Evolutionary conservation across 2,797 vertebrate species (phyloP), one percentile per base, ranked within the genome.

Genomic region (Sebastes steindachneri): DNA sequence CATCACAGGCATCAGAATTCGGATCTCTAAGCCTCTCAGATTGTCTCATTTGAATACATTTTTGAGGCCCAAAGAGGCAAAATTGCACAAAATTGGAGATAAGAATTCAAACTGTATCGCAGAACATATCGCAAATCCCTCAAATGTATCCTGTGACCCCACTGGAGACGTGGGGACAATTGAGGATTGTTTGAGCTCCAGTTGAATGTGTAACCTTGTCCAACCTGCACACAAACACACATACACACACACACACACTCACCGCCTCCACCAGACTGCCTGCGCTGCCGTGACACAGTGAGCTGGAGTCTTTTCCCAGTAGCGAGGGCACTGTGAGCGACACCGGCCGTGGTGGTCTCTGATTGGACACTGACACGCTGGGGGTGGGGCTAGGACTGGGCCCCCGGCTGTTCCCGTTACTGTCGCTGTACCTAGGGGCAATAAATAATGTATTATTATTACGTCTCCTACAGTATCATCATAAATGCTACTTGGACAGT

Each of bases 221-320:
- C 19, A 60, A 41, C 45, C 25, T 58, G 4, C 63, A 17, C 33
- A 28, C 62, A 25, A 12, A 55, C 54, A 14, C 25, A 25, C 53
- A 57, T 3, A 57, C 33, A 57, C 33, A 8, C 53, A 25, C 51
- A 21, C 54, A 59, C 58, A 80, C 15, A 82, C 98, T 95, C 92
- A 99, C 98, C 95, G 98, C 98, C 95, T 99, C 98, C 7, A 99
- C 98, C 89, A 99, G 96, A 90, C 98, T 99, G 94, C 97, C 95
- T 53, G 98, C 98, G 1, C 98, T 99, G 95, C 98, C 97, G 3
- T 98, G 98, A 75, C 95, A 96, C 90, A 97, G 96, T 65, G 96
- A 94, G 84, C 93, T 94, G 70, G 93, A 92, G 83, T 97, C 97
- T 68, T 93, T 96, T 0, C 86, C 92, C 73, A 94, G 94, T 41